phyloP scores from a whole-genome alignment of 2,113 vertebrate genomes.

The Platichthys stellatus region DNA sequence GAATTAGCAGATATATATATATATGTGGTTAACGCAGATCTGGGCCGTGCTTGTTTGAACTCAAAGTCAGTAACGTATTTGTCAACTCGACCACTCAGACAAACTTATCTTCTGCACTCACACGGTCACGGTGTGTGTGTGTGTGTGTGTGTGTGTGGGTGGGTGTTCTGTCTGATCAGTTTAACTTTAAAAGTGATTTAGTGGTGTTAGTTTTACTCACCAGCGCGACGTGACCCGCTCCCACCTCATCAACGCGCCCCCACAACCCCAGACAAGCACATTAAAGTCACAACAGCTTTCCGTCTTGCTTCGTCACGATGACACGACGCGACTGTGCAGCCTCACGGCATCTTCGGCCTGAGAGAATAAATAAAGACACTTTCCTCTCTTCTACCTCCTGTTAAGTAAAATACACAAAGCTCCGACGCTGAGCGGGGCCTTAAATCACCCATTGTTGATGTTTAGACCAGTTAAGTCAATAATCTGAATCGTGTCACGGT shows the following conservation, averaged over 20 bases:
- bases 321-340: neutral
- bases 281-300: constrained; percentile 61
- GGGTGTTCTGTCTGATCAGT: constrained; percentile 54
- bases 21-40: neutral
- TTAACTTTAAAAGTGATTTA: constrained; percentile 73
- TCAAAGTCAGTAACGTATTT: constrained; percentile 1
- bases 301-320: constrained; percentile 40
- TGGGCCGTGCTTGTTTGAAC: neutral
- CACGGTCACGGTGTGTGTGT: constrained; percentile 45
- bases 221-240: constrained; percentile 57
- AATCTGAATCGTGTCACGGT: constrained; percentile 66
- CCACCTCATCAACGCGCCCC: constrained; percentile 63
- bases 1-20: no score
- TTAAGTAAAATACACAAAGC: constrained; percentile 70
- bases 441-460: constrained; percentile 72
- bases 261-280: constrained; percentile 63
- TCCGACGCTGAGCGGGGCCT: constrained; percentile 22
- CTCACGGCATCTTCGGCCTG: constrained; percentile 26
- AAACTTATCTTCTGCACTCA: constrained; percentile 58
- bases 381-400: constrained; percentile 1
- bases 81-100: constrained; percentile 39
- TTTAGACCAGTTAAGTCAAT: constrained; percentile 78
- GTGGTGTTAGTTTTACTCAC: constrained; percentile 67
- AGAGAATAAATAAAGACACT: constrained; percentile 48
- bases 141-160: constrained; percentile 35